Evolutionary conservation across 2,113 vertebrate genomes (phyloP).

Genomic region (Gulo gulo): DNA sequence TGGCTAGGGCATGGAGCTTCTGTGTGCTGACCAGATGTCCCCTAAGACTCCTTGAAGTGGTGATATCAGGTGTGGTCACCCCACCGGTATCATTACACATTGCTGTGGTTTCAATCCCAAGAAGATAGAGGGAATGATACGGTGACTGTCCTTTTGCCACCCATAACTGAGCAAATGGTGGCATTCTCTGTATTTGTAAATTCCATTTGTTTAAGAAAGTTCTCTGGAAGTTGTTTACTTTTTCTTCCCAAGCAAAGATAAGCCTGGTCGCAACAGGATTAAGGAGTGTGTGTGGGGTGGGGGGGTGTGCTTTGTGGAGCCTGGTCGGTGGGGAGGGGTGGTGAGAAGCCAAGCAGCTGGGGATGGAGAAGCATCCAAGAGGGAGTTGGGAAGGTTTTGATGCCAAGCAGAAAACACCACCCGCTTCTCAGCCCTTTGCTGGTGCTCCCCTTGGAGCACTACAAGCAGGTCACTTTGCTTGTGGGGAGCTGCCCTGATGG

Average conservation of each 20-base stretch:
- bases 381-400: background rate
- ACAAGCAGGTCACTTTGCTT: background rate
- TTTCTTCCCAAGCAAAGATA: background rate
- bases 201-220: background rate
- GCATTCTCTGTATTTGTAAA: background rate
- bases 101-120: background rate
- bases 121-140: rapidly evolving
- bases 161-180: rapidly evolving
- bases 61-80: background rate
- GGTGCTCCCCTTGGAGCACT: background rate
- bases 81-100: rapidly evolving
- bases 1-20: rapidly evolving
- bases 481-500: background rate
- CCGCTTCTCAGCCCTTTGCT: rapidly evolving
- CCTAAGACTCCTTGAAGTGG: background rate
- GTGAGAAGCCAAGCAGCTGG: background rate
- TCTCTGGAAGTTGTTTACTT: background rate
- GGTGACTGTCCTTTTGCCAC: rapidly evolving
- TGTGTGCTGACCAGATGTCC: background rate
- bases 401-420: rapidly evolving
- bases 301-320: background rate
- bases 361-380: background rate
- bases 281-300: no score
- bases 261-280: rapidly evolving
- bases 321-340: background rate